These are phyloP conservation scores for Silurus asotus DNA, from an alignment of 2,113 vertebrate genomes.

Conservation along the genomic window DNA sequence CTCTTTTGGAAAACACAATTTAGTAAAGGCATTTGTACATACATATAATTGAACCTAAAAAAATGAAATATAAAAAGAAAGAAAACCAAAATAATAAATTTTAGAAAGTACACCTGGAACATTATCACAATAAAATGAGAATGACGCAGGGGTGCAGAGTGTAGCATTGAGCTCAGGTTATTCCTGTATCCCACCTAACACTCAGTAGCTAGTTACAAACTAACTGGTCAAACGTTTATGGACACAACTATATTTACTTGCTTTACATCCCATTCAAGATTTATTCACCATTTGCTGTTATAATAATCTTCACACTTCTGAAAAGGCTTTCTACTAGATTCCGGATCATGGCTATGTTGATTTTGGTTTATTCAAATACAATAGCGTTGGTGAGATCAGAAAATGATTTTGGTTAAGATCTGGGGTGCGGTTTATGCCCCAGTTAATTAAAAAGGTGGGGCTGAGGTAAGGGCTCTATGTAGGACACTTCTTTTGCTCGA, in stretches of 20 bases:
- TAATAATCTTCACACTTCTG: background rate
- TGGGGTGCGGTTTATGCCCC: background rate
- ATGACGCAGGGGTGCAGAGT: background rate
- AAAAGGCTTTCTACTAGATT: background rate
- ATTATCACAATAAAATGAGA: background rate
- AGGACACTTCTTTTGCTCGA: background rate
- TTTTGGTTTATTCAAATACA: background rate
- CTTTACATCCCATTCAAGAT: background rate
- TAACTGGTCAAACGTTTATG: background rate
- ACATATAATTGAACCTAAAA: background rate
- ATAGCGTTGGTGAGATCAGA: background rate
- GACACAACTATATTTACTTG: background rate
- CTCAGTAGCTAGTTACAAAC: background rate
- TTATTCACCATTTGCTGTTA: background rate
- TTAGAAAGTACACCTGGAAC: background rate
- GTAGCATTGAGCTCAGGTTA: background rate
- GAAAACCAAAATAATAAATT: background rate
- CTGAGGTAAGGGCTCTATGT: background rate
- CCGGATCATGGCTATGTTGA: background rate
- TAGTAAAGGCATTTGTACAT: background rate
- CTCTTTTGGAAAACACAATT: background rate
- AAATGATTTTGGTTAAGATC: background rate
- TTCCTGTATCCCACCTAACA: background rate
- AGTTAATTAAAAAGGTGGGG: background rate
- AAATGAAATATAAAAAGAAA: background rate